Conservation (phyloP, 2,888 invertebrate genomes). For the Hydriomena furcata region DNA sequence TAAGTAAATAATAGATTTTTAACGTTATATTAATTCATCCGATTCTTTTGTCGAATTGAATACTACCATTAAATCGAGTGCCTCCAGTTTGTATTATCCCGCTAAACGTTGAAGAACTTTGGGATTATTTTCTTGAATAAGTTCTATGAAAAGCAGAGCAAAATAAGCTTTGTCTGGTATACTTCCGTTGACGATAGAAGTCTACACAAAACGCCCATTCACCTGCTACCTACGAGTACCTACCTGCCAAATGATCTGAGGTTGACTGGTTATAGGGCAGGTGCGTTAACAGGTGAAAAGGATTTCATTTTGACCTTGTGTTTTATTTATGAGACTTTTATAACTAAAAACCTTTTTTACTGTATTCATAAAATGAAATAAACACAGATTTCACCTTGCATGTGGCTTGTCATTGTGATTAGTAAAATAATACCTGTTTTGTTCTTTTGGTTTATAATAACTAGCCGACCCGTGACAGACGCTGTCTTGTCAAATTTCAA, state of each 20-base stretch:
- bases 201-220: constrained; percentile 19
- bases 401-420: not conserved
- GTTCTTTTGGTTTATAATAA: too few species aligned
- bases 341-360: not conserved
- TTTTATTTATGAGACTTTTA: constrained; percentile 4
- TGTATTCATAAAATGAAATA: not conserved
- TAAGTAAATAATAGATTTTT: too few species aligned
- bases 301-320: constrained; percentile 7
- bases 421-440: too few species aligned
- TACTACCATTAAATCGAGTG: too few species aligned
- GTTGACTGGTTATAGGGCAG: constrained; percentile 4
- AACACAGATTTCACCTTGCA: constrained; percentile 13
- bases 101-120: not conserved
- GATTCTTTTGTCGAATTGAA: not conserved
- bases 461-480: too few species aligned
- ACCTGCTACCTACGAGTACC: constrained; percentile 18
- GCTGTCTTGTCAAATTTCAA: too few species aligned
- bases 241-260: constrained; percentile 8
- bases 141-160: constrained; percentile 1
- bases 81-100: too few species aligned
- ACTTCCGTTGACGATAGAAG: constrained; percentile 10
- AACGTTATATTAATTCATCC: too few species aligned
- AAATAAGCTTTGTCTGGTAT: constrained; percentile 16
- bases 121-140: not conserved
- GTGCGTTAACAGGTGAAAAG: constrained; percentile 20